Evolutionary conservation across 2,113 vertebrate genomes (phyloP), one percentile per base, ranked within the genome.

Genomic region (Lates calcarifer): DNA sequence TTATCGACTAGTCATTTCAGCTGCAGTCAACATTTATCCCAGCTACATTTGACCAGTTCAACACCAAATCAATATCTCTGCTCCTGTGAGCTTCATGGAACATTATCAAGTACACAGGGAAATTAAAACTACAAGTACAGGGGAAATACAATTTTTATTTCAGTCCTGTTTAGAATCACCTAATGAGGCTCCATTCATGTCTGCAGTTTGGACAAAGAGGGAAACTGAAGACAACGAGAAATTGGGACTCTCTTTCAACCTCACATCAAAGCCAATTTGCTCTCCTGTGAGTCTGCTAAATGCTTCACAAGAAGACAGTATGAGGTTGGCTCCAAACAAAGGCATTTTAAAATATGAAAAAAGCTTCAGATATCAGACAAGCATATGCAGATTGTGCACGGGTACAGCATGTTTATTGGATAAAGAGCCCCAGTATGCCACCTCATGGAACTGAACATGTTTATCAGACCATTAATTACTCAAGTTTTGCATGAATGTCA

Each of bases 271-370:
- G 24, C 18, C 33, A 63, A 57, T 64, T 47, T 76, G 12, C 49
- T 51, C 20, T 41, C 4, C 20, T 43, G 5, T 51, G 18, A 12
- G 20, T 65, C 35, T 62, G 45, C n/a, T 74, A 45, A 67, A 72
- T 47, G 26, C 35, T 68, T 61, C 1, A 24, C 13, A 66, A 24
- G 29, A 28, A 17, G 10, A 47, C 15, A 68, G 12, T 29, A 26
- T 24, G 55, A 56, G 47, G 33, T 67, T 56, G 75, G 45, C 61
- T 51, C 24, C n/a, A 71, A 71, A 68, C 43, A 39, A 74, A 81
- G 51, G 29, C 17, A 20, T 49, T 79, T n/a, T 72, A 37, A 35
- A 60, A 69, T 29, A 56, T 7, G 11, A 61, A 18, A 63, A 64
- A 56, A 41, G 37, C 47, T 57, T 2, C 4, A 28, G 33, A 68